phyloP scores from a whole-genome alignment of 2,113 vertebrate genomes.

The Pomatostomus ruficeps region DNA sequence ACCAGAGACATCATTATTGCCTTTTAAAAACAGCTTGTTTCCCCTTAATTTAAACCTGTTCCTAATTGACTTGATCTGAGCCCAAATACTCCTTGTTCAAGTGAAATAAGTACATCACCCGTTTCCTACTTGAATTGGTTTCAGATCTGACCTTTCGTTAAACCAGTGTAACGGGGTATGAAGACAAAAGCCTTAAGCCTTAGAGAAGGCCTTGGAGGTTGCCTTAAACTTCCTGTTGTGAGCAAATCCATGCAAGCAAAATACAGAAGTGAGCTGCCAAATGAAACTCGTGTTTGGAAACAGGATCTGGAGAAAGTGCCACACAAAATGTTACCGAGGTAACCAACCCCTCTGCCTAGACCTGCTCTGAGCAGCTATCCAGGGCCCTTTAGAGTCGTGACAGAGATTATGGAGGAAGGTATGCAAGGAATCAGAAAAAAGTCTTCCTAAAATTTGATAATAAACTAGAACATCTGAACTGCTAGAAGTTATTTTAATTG shows the following conservation, averaged over 20 bases:
- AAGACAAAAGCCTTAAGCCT: neutral
- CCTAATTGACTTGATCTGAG: neutral
- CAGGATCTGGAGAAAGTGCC: neutral
- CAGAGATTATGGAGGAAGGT: neutral
- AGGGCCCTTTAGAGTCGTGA: neutral
- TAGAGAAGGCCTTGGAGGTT: neutral
- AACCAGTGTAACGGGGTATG: neutral
- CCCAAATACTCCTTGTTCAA: neutral
- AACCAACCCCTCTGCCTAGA: neutral
- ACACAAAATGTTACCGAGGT: neutral
- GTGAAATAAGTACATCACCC: neutral
- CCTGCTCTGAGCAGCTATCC: neutral
- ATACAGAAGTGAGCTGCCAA: neutral
- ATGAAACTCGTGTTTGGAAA: neutral
- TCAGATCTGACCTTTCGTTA: neutral
- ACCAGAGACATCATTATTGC: neutral
- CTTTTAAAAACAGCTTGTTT: constrained; percentile 11
- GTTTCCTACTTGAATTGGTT: neutral
- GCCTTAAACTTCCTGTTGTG: neutral
- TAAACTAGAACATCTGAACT: neutral
- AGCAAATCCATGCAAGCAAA: neutral
- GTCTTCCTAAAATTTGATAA: neutral
- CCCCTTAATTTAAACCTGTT: neutral
- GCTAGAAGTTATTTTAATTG: neutral
- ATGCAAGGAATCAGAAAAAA: neutral